A percentile compares a stretch with the other conserved stretches of the same genome.
These are phyloP conservation scores for Zygothrica quintamaculata DNA, from an alignment of 2,888 invertebrate genomes.

Conservation along the genomic window DNA sequence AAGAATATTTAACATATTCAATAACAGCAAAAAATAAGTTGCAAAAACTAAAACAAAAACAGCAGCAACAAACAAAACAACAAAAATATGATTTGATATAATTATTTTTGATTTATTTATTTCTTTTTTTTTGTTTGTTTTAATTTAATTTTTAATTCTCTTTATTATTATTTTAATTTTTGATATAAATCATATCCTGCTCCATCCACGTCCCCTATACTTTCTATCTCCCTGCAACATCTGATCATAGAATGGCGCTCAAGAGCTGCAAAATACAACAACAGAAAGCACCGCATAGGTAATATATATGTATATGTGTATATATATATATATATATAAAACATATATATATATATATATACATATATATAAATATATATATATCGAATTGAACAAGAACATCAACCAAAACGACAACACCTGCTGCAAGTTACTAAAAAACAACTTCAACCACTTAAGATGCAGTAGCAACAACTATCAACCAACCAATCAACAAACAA, in stretches of 20 bases:
- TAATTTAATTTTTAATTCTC: too few species aligned
- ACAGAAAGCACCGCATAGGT: constrained; percentile 84
- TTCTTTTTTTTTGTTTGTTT: constrained; percentile 41
- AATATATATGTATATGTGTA: too few species aligned
- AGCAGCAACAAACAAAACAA: too few species aligned
- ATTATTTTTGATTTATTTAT: constrained; percentile 35
- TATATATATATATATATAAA: too few species aligned
- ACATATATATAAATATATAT: too few species aligned
- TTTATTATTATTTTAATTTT: constrained; percentile 39
- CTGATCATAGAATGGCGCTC: constrained; percentile 83
- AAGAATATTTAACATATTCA: constrained; percentile 19
- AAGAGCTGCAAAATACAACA: constrained; percentile 85
- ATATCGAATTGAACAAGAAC: too few species aligned
- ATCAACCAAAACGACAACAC: constrained; percentile 30
- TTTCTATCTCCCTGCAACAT: too few species aligned
- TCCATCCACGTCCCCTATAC: too few species aligned
- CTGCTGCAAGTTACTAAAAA: constrained; percentile 16
- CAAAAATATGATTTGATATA: constrained; percentile 21
- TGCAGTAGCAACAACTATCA: constrained; percentile 12
- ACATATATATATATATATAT: too few species aligned
- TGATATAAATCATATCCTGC: constrained; percentile 22
- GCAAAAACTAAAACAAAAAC: too few species aligned
- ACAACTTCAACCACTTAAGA: background rate
- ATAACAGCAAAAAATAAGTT: too few species aligned
- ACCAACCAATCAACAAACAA: too few species aligned